Evolutionary conservation across 2,797 vertebrate genomes (phyloP).

Genomic region (Simalia tracyae): DNA sequence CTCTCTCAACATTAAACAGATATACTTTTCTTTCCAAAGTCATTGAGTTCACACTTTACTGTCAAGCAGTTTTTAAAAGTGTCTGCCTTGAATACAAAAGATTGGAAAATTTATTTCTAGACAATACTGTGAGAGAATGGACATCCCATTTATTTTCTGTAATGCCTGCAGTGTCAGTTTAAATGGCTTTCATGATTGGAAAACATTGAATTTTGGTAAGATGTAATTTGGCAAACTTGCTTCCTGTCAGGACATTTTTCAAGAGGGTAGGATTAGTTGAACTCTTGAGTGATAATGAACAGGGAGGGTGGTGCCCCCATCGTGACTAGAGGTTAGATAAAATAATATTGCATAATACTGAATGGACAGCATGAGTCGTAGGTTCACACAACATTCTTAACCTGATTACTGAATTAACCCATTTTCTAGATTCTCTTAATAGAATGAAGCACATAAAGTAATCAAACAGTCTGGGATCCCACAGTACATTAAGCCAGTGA

Average conservation of each 20-base stretch:
- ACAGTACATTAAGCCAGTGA: not conserved
- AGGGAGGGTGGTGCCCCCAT: slow-evolving; percentile 51
- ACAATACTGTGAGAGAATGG: not conserved
- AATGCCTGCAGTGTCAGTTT: slow-evolving; percentile 62
- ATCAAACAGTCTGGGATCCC: not conserved
- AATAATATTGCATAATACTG: not conserved
- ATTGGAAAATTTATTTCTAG: slow-evolving; percentile 4
- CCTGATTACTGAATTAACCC: not conserved
- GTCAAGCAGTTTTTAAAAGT: slow-evolving; percentile 28
- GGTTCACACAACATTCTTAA: not conserved
- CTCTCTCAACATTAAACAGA: not conserved
- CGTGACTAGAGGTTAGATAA: not conserved
- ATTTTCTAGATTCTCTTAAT: not conserved
- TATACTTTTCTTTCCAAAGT: not conserved
- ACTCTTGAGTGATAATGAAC: slow-evolving; percentile 73
- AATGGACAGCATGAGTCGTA: not conserved
- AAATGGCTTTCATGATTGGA: slow-evolving; percentile 72
- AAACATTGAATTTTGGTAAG: slow-evolving; percentile 70
- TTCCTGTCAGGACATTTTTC: slow-evolving; percentile 48
- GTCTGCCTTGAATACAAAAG: slow-evolving; percentile 26
- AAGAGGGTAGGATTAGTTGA: slow-evolving; percentile 16
- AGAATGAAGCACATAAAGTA: not conserved
- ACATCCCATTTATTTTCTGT: slow-evolving; percentile 57
- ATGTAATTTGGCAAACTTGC: slow-evolving; percentile 68
- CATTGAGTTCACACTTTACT: not conserved